Conservation (phyloP, 1,140 invertebrate species). For the Carposina sasakii region DNA sequence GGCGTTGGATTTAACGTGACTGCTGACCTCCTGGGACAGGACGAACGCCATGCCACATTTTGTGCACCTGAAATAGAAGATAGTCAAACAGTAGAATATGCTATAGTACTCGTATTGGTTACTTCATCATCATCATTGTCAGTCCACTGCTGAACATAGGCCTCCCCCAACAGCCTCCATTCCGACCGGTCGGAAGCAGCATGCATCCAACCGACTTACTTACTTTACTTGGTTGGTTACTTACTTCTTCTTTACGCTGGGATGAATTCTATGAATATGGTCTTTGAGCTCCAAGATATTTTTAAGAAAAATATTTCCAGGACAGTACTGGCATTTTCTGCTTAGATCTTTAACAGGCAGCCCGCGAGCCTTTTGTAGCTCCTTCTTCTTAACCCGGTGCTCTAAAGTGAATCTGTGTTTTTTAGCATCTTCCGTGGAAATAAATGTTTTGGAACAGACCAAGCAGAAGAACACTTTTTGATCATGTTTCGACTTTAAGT, state of each 20-base stretch:
- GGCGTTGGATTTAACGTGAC: conserved; percentile 76
- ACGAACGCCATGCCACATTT: conserved; percentile 79
- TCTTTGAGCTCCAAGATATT: conserved; percentile 76
- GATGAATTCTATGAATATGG: conserved; percentile 79
- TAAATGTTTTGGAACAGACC: conserved; percentile 78
- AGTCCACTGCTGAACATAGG: too few relatives aligned
- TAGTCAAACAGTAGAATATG: too few relatives aligned
- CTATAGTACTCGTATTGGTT: too few relatives aligned
- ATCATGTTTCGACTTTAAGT: conserved; percentile 73
- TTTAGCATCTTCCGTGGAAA: conserved; percentile 75
- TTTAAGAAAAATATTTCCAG: conserved; percentile 57
- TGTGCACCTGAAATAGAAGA: conserved; percentile 73
- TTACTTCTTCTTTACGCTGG: conserved; percentile 65
- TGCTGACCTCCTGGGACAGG: conserved; percentile 80
- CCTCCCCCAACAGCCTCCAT: too few relatives aligned
- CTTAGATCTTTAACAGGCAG: conserved; percentile 46
- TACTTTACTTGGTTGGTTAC: too few relatives aligned
- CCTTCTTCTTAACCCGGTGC: conserved; percentile 74
- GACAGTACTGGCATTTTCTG: conserved; percentile 77
- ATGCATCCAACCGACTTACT: too few relatives aligned
- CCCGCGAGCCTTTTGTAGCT: conserved; percentile 55
- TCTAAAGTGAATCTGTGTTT: conserved; percentile 77
- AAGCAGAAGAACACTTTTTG: conserved; percentile 78
- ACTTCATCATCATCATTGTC: too few relatives aligned
- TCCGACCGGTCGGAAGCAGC: too few relatives aligned